Evolutionary conservation across 2,113 vertebrate genomes (phyloP).

Genomic region (Gorsachius goisagi): DNA sequence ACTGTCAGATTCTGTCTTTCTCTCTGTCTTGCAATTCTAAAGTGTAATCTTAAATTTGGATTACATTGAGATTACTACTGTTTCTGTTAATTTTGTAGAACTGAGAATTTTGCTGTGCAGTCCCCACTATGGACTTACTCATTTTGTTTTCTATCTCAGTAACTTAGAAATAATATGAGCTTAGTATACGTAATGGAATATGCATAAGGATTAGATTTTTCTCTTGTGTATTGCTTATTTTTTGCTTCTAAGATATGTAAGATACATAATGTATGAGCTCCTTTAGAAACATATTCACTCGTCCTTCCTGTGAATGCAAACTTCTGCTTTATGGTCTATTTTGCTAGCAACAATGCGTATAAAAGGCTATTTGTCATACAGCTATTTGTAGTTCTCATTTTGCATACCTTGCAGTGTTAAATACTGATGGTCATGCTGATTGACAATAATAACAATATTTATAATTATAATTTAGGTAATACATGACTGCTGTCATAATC

Average conservation of each 20-base stretch:
- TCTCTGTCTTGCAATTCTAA: background rate
- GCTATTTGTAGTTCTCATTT: background rate
- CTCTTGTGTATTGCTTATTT: background rate
- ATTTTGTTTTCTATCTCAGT: background rate
- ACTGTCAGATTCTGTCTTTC: background rate
- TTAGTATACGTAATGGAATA: background rate
- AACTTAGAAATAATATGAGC: background rate
- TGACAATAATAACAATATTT: background rate
- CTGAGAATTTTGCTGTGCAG: background rate
- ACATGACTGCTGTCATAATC: background rate
- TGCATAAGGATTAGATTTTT: background rate
- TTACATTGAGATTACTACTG: background rate
- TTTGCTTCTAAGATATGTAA: background rate
- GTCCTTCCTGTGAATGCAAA: background rate
- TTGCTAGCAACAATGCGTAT: slow-evolving; percentile 6
- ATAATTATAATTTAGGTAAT: background rate
- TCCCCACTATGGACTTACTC: background rate
- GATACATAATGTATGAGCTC: background rate
- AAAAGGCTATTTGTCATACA: background rate
- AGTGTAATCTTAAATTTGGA: background rate
- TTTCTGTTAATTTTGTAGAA: background rate
- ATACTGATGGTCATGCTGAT: background rate
- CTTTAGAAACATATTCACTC: background rate
- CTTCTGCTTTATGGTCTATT: background rate
- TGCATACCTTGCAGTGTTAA: background rate